These are phyloP conservation scores for Drosophila siamana DNA, from an alignment of 2,888 invertebrate genomes.

Conservation along the genomic window DNA sequence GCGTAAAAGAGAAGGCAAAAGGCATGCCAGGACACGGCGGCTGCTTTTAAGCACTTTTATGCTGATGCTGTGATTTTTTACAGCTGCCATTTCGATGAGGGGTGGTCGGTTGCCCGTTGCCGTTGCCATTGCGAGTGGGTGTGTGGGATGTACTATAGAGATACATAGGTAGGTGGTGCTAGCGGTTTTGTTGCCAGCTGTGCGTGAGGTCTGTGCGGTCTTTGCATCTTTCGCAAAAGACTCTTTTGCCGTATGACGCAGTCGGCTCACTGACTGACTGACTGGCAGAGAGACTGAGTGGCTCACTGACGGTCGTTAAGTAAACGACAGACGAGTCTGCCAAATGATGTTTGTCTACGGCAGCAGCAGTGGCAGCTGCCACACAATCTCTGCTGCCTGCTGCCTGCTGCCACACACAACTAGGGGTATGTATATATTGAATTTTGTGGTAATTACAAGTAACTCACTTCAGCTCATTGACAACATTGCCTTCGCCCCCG, in stretches of 20 bases:
- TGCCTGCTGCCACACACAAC: slow-evolving; percentile 7
- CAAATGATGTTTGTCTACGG: slow-evolving; percentile 77
- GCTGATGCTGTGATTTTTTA: slow-evolving; percentile 82
- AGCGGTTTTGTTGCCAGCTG: slow-evolving; percentile 46
- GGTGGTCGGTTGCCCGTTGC: background rate
- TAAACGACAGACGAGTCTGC: slow-evolving; percentile 62
- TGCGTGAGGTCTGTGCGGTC: slow-evolving; percentile 60
- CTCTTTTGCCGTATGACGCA: slow-evolving; percentile 53
- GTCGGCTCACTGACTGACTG: background rate
- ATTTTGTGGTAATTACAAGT: slow-evolving; percentile 80
- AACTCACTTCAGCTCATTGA: slow-evolving; percentile 74
- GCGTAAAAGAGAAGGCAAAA: slow-evolving; percentile 45
- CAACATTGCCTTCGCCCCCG: slow-evolving; percentile 20
- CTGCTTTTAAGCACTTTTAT: slow-evolving; percentile 81
- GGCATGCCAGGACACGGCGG: slow-evolving; percentile 58
- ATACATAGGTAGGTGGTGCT: background rate
- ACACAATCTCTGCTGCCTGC: slow-evolving; percentile 11
- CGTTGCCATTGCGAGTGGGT: background rate
- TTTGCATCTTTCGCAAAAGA: slow-evolving; percentile 51
- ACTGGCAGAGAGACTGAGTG: no score
- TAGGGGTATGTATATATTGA: slow-evolving; percentile 64
- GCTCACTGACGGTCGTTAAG: slow-evolving; percentile 69
- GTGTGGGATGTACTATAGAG: background rate
- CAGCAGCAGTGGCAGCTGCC: slow-evolving; percentile 18
- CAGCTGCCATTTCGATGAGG: slow-evolving; percentile 75